These are phyloP conservation scores for Cirrhinus mrigala DNA, from an alignment of 2,797 vertebrate species.

Conservation along the genomic window DNA sequence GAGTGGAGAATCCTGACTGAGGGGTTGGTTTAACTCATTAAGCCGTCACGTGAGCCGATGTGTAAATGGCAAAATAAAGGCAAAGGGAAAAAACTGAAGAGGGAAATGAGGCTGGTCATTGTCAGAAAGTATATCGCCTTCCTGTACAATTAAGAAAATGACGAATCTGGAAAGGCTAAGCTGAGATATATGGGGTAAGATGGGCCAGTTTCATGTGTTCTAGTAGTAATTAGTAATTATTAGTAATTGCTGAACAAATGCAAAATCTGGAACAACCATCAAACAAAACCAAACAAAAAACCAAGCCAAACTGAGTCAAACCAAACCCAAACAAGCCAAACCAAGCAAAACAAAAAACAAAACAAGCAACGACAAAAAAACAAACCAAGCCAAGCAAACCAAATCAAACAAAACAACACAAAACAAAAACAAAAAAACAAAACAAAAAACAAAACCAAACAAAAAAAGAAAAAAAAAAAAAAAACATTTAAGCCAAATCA, in stretches of 20 bases:
- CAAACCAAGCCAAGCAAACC: too few relatives aligned
- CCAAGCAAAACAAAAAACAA: not conserved
- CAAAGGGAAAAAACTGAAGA: conserved; percentile 33
- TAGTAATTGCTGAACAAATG: too few relatives aligned
- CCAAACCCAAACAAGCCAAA: too few relatives aligned
- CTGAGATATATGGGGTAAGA: not conserved
- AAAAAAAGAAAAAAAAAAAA: too few relatives aligned
- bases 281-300: too few relatives aligned
- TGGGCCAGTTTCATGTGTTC: not conserved
- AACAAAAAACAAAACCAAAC: too few relatives aligned
- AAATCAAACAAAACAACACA: too few relatives aligned
- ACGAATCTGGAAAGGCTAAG: not conserved
- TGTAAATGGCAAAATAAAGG: conserved; percentile 76
- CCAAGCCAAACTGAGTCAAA: too few relatives aligned
- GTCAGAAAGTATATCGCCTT: not conserved
- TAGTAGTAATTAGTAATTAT: too few relatives aligned
- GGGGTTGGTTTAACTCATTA: conserved; percentile 88
- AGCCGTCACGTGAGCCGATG: conserved; percentile 77
- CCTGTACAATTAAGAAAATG: conserved; percentile 5
- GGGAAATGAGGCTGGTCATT: conserved; percentile 14
- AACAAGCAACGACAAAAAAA: not conserved
- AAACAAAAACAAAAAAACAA: too few relatives aligned
- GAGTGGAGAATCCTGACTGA: conserved; percentile 76
- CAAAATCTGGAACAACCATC: too few relatives aligned
- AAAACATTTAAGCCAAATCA: too few relatives aligned